These are phyloP conservation scores for Himantopus leucocephalus DNA, from an alignment of 2,113 vertebrate genomes.

Conservation along the genomic window DNA sequence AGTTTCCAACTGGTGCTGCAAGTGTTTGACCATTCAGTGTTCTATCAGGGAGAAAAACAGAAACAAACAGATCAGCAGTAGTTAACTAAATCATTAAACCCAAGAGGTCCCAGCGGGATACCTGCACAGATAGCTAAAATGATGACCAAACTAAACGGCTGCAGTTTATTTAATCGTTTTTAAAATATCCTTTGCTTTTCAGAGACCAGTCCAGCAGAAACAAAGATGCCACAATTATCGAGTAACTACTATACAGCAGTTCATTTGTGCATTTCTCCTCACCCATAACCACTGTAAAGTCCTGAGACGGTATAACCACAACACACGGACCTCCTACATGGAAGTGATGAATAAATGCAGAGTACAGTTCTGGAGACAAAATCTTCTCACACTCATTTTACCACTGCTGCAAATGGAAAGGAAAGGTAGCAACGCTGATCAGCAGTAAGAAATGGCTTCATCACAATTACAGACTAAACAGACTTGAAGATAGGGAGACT, in stretches of 20 bases:
- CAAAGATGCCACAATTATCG: neutral
- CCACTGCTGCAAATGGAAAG: neutral
- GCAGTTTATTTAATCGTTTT: neutral
- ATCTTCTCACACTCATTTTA: neutral
- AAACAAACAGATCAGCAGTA: neutral
- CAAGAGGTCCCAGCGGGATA: neutral
- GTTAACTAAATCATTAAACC: neutral
- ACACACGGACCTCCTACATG: neutral
- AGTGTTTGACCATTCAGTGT: neutral
- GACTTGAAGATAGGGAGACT: neutral
- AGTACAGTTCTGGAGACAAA: neutral
- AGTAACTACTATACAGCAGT: neutral
- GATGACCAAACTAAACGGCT: neutral
- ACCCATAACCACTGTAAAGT: neutral
- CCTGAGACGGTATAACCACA: neutral
- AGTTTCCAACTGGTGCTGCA: neutral
- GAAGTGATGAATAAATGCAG: neutral
- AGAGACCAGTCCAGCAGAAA: neutral
- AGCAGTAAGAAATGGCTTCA: neutral
- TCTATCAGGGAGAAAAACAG: constrained; percentile 4
- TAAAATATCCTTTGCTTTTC: neutral
- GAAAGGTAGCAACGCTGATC: neutral
- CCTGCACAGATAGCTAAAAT: neutral
- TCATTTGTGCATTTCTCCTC: neutral
- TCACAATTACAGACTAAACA: neutral